A percentile compares a stretch with the other conserved stretches of the same genome.
Evolutionary conservation across 2,888 invertebrate genomes (phyloP).

Genomic region (Geophilus truncorum): DNA sequence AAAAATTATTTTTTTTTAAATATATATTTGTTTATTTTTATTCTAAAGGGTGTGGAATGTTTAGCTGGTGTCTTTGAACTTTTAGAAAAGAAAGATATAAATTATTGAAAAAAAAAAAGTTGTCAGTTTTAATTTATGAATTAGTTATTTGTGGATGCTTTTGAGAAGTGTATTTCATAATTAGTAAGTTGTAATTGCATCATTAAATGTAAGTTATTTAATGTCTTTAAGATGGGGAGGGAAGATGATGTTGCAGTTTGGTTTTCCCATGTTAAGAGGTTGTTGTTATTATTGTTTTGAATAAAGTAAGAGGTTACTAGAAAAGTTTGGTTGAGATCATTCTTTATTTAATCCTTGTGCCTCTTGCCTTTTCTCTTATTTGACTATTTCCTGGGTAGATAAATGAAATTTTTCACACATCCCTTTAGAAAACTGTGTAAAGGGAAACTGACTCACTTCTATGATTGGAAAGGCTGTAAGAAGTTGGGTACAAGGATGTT

Average conservation of each 20-base stretch:
- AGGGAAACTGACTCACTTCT: neutral
- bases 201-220: neutral
- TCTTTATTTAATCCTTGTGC: neutral
- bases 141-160: too few relatives aligned
- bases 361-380: conserved; percentile 13
- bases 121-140: neutral
- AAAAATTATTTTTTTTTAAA: neutral
- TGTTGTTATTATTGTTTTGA: too few relatives aligned
- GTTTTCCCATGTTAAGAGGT: neutral
- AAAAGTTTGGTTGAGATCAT: too few relatives aligned
- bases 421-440: neutral
- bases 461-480: neutral
- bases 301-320: too few relatives aligned
- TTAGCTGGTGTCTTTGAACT: neutral
- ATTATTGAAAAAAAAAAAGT: neutral
- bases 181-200: neutral
- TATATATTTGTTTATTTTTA: too few relatives aligned
- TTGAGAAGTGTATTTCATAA: neutral
- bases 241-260: neutral
- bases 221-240: neutral
- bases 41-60: neutral
- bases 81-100: neutral
- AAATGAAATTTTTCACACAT: neutral
- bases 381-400: conserved; percentile 5
- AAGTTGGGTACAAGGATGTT: neutral